phyloP scores from a whole-genome alignment of 2,797 vertebrate species.

The Poecilia picta region DNA sequence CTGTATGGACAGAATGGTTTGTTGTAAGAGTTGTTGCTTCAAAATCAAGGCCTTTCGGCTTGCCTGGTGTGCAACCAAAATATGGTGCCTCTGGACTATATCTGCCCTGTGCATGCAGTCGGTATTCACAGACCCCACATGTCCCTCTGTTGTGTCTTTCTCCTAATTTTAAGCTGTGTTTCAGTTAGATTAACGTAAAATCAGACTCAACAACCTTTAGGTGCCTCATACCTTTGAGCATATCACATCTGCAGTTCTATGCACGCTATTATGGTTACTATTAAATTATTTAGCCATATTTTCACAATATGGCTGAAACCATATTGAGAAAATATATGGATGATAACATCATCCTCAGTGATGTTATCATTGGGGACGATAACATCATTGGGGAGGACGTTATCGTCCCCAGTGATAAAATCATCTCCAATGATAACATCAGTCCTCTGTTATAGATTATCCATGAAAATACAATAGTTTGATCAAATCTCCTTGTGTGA shows the following conservation, averaged over 20 bases:
- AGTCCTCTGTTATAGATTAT: background rate
- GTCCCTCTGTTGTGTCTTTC: slow-evolving; percentile 37
- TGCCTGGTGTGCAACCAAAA: background rate
- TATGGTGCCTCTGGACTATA: background rate
- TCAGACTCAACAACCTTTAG: slow-evolving; percentile 24
- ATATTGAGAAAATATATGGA: too few relatives aligned
- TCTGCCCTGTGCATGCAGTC: background rate
- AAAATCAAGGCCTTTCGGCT: slow-evolving; percentile 6
- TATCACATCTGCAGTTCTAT: background rate
- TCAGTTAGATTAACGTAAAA: background rate
- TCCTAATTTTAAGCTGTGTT: slow-evolving; percentile 8
- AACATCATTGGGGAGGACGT: too few relatives aligned
- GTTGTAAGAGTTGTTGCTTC: background rate
- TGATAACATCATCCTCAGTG: too few relatives aligned
- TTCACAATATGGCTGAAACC: background rate
- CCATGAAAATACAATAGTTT: background rate
- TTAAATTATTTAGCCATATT: background rate
- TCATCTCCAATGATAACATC: background rate
- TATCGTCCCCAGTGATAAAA: too few relatives aligned
- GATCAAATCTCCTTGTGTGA: background rate
- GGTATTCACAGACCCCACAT: slow-evolving; percentile 5
- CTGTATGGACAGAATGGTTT: background rate
- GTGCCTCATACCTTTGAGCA: background rate
- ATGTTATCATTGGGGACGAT: too few relatives aligned
- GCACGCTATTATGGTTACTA: background rate